These are phyloP conservation scores for Corydoras sp. DNA, from an alignment of 2,113 vertebrate species.

Conservation along the genomic window DNA sequence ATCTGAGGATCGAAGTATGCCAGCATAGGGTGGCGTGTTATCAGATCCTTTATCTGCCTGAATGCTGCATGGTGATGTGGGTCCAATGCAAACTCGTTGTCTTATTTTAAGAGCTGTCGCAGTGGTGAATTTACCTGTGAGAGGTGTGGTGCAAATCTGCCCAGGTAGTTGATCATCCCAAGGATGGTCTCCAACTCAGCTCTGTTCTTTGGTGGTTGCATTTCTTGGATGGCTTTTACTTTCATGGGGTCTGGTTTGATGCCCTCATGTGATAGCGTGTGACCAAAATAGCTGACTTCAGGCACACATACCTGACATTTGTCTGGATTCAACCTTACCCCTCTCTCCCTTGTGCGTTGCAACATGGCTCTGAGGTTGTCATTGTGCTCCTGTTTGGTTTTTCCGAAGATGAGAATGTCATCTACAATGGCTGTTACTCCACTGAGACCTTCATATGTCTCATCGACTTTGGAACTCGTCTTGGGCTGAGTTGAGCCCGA, in stretches of 20 bases:
- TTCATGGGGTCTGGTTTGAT: constrained; percentile 20
- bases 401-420: constrained; percentile 23
- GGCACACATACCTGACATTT: constrained; percentile 17
- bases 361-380: constrained; percentile 5
- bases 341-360: constrained; percentile 5
- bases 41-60: constrained; percentile 3
- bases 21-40: constrained; percentile 7
- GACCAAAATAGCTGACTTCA: constrained; percentile 33
- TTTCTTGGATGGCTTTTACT: constrained; percentile 18
- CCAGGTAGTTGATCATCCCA: constrained; percentile 31
- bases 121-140: constrained; percentile 19
- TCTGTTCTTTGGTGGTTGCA: constrained; percentile 21
- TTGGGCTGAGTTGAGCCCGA: constrained; percentile 25
- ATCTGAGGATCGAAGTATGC: constrained; percentile 7
- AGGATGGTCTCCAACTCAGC: constrained; percentile 24
- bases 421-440: constrained; percentile 29
- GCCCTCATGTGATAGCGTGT: background rate
- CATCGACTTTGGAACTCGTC: constrained; percentile 25
- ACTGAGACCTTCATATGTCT: constrained; percentile 20
- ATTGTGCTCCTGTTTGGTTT: constrained; percentile 19
- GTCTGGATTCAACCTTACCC: constrained; percentile 26
- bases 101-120: constrained; percentile 4
- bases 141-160: constrained; percentile 20
- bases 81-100: constrained; percentile 8
- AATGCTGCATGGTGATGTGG: constrained; percentile 1